These are phyloP conservation scores for Hypotaenidia okinawae DNA, from an alignment of 2,797 vertebrate species.

Conservation along the genomic window DNA sequence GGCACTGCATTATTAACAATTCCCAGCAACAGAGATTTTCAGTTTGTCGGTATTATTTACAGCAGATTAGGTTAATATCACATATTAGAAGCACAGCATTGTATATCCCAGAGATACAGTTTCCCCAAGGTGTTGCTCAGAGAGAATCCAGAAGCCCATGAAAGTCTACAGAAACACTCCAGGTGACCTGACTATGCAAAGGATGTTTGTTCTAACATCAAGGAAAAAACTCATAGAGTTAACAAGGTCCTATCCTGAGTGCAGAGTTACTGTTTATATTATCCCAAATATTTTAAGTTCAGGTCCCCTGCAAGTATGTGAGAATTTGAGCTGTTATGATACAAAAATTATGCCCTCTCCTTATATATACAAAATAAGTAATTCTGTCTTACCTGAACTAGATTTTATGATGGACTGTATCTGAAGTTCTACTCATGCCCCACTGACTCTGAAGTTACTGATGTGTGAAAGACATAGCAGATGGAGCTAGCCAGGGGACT, in stretches of 20 bases:
- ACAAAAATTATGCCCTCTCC: background rate
- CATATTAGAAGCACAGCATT: background rate
- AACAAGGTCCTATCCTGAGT: background rate
- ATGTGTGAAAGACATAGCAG: background rate
- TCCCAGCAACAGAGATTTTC: conserved; percentile 10
- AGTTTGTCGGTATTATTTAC: conserved; percentile 29
- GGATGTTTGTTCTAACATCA: background rate
- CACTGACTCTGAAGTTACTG: background rate
- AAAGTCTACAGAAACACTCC: background rate
- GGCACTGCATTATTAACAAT: conserved; percentile 2
- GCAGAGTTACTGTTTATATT: background rate
- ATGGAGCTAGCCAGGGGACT: background rate
- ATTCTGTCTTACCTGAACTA: background rate
- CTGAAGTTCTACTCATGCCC: background rate
- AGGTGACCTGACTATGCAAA: background rate
- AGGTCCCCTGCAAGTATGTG: background rate
- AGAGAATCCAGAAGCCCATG: background rate
- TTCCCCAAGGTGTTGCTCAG: background rate
- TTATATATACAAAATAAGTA: background rate
- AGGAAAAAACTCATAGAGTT: background rate
- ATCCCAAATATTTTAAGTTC: background rate
- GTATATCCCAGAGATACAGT: background rate
- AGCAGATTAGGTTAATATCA: background rate
- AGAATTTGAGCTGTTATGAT: background rate
- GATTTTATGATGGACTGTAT: background rate